phyloP scores from a whole-genome alignment of 2,888 invertebrate genomes.

The Sinotaia quadrata region DNA sequence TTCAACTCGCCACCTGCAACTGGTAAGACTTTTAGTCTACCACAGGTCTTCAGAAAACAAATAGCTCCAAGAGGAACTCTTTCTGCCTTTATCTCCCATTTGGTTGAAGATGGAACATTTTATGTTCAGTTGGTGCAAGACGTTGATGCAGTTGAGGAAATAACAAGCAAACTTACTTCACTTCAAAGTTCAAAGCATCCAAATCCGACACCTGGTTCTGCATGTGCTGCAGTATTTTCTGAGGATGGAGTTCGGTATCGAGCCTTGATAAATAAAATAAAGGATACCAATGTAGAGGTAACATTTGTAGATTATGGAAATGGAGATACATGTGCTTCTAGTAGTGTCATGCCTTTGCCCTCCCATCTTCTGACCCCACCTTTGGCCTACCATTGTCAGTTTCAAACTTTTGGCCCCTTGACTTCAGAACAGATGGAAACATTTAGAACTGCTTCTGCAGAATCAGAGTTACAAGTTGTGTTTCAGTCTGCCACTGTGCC shows the following conservation, averaged over 20 bases:
- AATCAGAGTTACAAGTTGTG: neutral
- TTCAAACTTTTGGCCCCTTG: constrained; percentile 45
- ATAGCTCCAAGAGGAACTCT: constrained; percentile 7
- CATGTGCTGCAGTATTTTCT: constrained; percentile 51
- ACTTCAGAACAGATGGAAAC: constrained; percentile 29
- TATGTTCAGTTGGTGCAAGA: constrained; percentile 41
- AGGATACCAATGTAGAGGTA: constrained; percentile 42
- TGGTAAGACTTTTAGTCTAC: neutral
- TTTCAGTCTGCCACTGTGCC: neutral
- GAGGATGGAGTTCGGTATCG: constrained; percentile 63
- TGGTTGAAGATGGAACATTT: constrained; percentile 40
- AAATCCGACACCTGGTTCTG: constrained; percentile 22
- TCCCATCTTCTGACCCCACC: constrained; percentile 54
- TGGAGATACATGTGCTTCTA: constrained; percentile 37
- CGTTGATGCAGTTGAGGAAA: constrained; percentile 20
- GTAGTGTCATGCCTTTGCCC: constrained; percentile 49
- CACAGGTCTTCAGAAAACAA: constrained; percentile 21
- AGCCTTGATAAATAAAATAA: constrained; percentile 45
- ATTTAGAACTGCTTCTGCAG: neutral
- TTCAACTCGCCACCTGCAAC: neutral
- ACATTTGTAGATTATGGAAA: constrained; percentile 64
- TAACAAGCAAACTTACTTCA: constrained; percentile 26
- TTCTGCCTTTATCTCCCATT: constrained; percentile 37
- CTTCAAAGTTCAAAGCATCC: neutral
- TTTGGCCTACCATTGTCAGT: constrained; percentile 59